Evolutionary conservation across 92 coral and sea anemone genomes (phyloP), one percentile per base, ranked within the genome.

Genomic region (Porites evermanni): DNA sequence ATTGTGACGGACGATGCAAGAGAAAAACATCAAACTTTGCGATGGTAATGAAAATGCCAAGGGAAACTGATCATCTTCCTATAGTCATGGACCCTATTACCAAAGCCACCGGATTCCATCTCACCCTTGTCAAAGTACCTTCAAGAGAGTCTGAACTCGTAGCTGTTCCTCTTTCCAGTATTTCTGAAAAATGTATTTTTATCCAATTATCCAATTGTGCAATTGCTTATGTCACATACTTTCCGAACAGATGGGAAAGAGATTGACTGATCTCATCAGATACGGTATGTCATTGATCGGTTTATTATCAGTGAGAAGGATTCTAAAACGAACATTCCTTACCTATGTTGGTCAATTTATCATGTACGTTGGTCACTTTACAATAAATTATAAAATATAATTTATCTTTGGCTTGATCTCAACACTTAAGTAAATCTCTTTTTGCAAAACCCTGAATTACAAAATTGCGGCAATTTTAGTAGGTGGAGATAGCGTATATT

Each of bases 201-300:
- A 67, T 67, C 9, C 72, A 67, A 16, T 67, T 64, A 18, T 18
- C 47, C 6, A 50, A 67, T 50, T 8, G 50, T 21, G 16, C 23
- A 12, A 24, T 12, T 13, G 72, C 72, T 67, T 67, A 21, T 67
- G 12, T 67, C 50, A 6, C 72, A 8, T 50, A 24, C 72, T 67
- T 67, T 67, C 72, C 72, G 9, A 67, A 67, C 50, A 67, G 72
- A 53, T 64, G 69, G 69, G 69, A 64, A 64, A 64, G 20, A 64
- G 69, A 64, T 64, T 64, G 26, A 64, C 69, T 26, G 3, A 64
- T 64, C 23, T 18, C 24, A 26, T 64, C 21, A 21, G 21, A 21
- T 21, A 21, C 21, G 21, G 21, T 21, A 21, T 64, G 23, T 16
- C 24, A 64, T 18, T 26, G 20, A 6, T 64, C 6, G 18, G 20